A percentile compares a stretch with the other conserved stretches of the same genome.
These are phyloP conservation scores for Elymnias hypermnestra DNA, from an alignment of 1,140 invertebrate species.

Conservation along the genomic window DNA sequence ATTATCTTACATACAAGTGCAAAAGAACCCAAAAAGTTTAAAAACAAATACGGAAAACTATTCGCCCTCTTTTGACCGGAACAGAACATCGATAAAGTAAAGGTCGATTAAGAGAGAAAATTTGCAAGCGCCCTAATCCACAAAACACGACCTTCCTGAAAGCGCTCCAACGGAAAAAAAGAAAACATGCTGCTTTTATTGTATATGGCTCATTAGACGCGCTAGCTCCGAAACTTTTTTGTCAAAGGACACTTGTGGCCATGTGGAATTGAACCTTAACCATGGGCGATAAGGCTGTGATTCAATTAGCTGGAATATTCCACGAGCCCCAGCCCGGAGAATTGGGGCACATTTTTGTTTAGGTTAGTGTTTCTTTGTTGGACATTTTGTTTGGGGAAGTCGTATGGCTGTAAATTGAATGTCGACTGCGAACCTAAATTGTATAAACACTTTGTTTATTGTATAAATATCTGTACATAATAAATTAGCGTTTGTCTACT, in stretches of 20 bases:
- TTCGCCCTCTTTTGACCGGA: neutral
- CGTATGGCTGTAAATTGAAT: slow-evolving; percentile 26
- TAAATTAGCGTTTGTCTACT: neutral
- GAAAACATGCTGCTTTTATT: slow-evolving; percentile 31
- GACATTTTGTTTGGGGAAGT: slow-evolving; percentile 31
- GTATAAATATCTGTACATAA: slow-evolving; percentile 1
- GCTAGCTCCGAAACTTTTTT: slow-evolving; percentile 29
- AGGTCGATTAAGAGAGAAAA: slow-evolving; percentile 18
- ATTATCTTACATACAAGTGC: too few species aligned
- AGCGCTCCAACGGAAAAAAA: slow-evolving; percentile 22
- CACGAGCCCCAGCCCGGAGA: slow-evolving; percentile 17
- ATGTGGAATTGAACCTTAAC: slow-evolving; percentile 18
- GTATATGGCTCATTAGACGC: slow-evolving; percentile 36
- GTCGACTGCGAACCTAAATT: slow-evolving; percentile 22
- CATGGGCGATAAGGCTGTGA: neutral
- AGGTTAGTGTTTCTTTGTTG: slow-evolving; percentile 38
- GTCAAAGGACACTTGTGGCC: slow-evolving; percentile 17
- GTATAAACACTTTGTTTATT: slow-evolving; percentile 15
- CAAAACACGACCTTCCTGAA: slow-evolving; percentile 29
- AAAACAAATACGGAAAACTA: neutral
- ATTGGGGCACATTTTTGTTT: slow-evolving; percentile 44
- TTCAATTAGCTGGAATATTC: slow-evolving; percentile 9
- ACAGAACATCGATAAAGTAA: slow-evolving; percentile 8
- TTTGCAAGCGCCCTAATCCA: slow-evolving; percentile 19
- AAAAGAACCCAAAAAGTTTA: too few species aligned